Percentiles rank a stretch among this genome's conserved stretches.
Conservation (phyloP, 2,113 vertebrate genomes). For the Copsychus sechellarum region DNA sequence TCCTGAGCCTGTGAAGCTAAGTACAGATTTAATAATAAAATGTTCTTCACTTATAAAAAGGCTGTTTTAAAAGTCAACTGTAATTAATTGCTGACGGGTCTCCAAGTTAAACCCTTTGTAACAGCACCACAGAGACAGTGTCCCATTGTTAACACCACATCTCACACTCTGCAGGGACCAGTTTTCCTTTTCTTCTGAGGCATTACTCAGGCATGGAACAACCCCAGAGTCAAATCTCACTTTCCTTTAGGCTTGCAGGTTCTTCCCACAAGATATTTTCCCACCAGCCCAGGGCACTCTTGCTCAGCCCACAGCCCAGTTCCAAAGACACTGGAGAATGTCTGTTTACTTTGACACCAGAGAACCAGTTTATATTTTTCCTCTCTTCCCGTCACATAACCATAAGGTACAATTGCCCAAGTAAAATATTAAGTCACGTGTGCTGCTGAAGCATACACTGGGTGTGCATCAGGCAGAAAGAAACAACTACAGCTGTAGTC, state of each 20-base stretch:
- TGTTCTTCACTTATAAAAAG: neutral
- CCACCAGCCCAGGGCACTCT: neutral
- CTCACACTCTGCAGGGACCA: neutral
- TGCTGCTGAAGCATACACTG: neutral
- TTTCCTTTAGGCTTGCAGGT: neutral
- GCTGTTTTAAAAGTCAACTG: neutral
- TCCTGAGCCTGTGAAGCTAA: neutral
- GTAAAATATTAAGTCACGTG: neutral
- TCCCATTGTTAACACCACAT: neutral
- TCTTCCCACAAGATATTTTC: neutral
- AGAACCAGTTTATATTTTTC: neutral
- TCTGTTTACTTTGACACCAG: neutral
- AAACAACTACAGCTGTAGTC: accelerated
- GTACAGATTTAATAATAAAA: neutral
- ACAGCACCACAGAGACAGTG: neutral
- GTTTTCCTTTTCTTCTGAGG: neutral
- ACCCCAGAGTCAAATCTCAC: neutral
- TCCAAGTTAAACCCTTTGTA: neutral
- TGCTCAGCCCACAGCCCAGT: neutral
- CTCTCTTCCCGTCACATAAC: neutral
- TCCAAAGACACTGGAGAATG: neutral
- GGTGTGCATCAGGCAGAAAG: neutral
- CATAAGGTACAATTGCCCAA: neutral
- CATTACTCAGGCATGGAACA: neutral
- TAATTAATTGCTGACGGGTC: conserved; percentile 8